phyloP scores from a whole-genome alignment of 1,140 invertebrate species.

The Listronotus bonariensis region DNA sequence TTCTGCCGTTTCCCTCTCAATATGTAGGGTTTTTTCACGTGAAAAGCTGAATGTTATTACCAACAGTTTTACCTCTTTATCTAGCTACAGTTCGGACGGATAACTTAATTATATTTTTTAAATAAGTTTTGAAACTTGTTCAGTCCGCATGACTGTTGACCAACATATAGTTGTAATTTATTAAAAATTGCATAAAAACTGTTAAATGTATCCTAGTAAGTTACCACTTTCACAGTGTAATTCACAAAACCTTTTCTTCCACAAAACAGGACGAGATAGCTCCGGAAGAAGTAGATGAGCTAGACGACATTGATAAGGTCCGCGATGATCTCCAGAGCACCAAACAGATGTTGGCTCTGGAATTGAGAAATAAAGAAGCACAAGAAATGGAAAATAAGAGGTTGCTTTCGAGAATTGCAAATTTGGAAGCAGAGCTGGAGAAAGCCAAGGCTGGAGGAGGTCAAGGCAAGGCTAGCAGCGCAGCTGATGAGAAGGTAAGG shows the following conservation, averaged over 20 bases:
- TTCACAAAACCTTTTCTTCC: conserved; percentile 7
- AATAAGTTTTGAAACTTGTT: no score
- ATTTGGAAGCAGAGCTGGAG: conserved; percentile 77
- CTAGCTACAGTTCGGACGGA: no score
- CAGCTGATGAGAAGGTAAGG: conserved; percentile 52
- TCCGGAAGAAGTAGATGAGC: conserved; percentile 73
- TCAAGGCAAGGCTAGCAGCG: conserved; percentile 15
- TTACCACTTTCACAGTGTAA: background rate
- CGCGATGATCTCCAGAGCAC: conserved; percentile 88
- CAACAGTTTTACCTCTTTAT: no score
- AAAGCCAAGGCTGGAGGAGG: conserved; percentile 41
- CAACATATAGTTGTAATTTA: no score
- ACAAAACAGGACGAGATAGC: conserved; percentile 52
- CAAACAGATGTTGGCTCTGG: conserved; percentile 85
- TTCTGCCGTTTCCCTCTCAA: no score
- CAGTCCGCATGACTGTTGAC: no score
- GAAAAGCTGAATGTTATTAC: no score
- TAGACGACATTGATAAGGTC: conserved; percentile 90
- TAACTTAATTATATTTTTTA: no score
- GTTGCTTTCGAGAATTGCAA: conserved; percentile 74
- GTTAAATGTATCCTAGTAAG: no score
- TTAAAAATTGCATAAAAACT: no score
- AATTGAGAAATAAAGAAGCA: conserved; percentile 83
- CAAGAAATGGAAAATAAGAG: conserved; percentile 85
- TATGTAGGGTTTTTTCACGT: no score